These are phyloP conservation scores for Umimayanthus kanabou DNA, from an alignment of 92 coral and sea anemone genomes.

Conservation along the genomic window DNA sequence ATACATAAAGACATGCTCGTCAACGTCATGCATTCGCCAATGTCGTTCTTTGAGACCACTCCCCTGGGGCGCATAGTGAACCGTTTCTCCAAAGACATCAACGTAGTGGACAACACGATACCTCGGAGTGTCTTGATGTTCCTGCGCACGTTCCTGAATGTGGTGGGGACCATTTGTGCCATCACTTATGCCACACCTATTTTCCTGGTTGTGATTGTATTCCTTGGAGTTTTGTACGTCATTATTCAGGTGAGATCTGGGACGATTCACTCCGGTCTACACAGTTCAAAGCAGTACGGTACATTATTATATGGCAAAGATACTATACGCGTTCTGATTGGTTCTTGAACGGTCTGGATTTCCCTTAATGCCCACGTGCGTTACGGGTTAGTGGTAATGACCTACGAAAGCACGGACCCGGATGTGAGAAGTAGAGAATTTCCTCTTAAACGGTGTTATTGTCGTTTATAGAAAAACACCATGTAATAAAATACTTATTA, in stretches of 20 bases:
- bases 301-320: too few relatives aligned
- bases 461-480: too few relatives aligned
- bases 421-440: too few relatives aligned
- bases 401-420: too few relatives aligned
- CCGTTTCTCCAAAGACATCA: slow-evolving; percentile 92
- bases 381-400: too few relatives aligned
- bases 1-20: slow-evolving; percentile 76
- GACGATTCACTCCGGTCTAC: not conserved
- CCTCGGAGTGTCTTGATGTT: slow-evolving; percentile 59
- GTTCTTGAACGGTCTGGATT: too few relatives aligned
- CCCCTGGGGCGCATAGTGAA: slow-evolving; percentile 88
- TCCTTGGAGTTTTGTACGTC: slow-evolving; percentile 70
- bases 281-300: not conserved
- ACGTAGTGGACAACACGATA: slow-evolving; percentile 78
- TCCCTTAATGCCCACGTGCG: too few relatives aligned
- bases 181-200: slow-evolving; percentile 90
- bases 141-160: slow-evolving; percentile 63
- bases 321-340: too few relatives aligned
- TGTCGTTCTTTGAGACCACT: slow-evolving; percentile 94
- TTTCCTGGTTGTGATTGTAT: slow-evolving; percentile 75
- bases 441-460: too few relatives aligned
- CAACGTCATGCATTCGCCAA: slow-evolving; percentile 80
- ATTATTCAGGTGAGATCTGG: slow-evolving; percentile 74
- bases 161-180: slow-evolving; percentile 80
- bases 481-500: too few relatives aligned